Evolutionary conservation across 2,888 invertebrate genomes (phyloP).

Genomic region (Nymphalis polychloros): DNA sequence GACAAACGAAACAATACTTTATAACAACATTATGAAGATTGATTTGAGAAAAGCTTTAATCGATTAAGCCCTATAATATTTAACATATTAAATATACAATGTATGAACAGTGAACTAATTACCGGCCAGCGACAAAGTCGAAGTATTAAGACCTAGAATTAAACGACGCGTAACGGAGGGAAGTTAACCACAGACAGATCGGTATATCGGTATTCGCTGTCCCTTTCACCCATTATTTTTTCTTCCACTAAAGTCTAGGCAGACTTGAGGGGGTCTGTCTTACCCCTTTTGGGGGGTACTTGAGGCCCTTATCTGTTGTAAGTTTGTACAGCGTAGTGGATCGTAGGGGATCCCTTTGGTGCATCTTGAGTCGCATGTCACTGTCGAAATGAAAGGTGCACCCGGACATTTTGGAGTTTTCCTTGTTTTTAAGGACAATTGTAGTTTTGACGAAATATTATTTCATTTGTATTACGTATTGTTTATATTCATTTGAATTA

Average conservation of each 20-base stretch:
- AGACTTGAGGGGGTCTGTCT: slow-evolving; percentile 73
- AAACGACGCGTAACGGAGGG: slow-evolving; percentile 42
- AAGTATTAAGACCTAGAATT: slow-evolving; percentile 34
- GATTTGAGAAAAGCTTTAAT: too few relatives aligned
- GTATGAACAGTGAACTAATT: slow-evolving; percentile 21
- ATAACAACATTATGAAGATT: too few relatives aligned
- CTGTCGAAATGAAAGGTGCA: slow-evolving; percentile 51
- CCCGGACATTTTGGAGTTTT: slow-evolving; percentile 38
- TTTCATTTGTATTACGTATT: background rate
- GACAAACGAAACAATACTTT: too few relatives aligned
- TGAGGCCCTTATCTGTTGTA: slow-evolving; percentile 78
- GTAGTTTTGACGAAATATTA: background rate
- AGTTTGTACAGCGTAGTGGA: slow-evolving; percentile 80
- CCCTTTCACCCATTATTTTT: slow-evolving; percentile 69
- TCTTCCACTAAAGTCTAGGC: slow-evolving; percentile 76
- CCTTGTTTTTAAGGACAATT: slow-evolving; percentile 4
- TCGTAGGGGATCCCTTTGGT: slow-evolving; percentile 77
- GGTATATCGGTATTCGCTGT: slow-evolving; percentile 52
- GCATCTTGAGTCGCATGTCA: slow-evolving; percentile 74
- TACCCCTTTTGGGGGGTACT: slow-evolving; percentile 81
- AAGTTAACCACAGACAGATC: slow-evolving; percentile 45
- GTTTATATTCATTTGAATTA: background rate
- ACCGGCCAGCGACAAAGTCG: slow-evolving; percentile 18
- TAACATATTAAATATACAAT: background rate
- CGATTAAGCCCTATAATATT: background rate